Evolutionary conservation across 2,113 vertebrate species (phyloP).

Genomic region (Chaetodon trifascialis): DNA sequence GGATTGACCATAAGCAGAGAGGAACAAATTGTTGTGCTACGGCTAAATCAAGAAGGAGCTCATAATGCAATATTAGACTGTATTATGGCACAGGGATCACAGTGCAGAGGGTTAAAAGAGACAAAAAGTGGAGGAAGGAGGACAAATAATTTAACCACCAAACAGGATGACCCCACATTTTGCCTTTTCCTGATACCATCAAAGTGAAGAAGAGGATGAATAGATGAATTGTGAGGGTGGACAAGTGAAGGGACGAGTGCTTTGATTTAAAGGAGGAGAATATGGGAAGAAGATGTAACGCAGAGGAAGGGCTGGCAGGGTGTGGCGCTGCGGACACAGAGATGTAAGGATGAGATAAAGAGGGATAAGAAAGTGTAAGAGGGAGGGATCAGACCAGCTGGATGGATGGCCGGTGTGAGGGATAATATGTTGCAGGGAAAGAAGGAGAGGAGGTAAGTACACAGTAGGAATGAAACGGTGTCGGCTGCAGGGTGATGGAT

Average conservation of each 20-base stretch:
- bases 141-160: background rate
- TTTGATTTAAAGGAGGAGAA: constrained; percentile 34
- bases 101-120: background rate
- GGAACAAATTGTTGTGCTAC: constrained; percentile 25
- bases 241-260: constrained; percentile 21
- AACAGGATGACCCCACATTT: background rate
- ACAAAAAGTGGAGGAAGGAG: background rate
- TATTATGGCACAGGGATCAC: background rate
- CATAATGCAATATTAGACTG: background rate
- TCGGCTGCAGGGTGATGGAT: constrained; percentile 52
- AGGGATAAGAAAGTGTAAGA: constrained; percentile 48
- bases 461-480: constrained; percentile 51
- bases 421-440: constrained; percentile 54
- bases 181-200: background rate
- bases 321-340: constrained; percentile 49
- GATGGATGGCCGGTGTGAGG: constrained; percentile 49
- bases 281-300: constrained; percentile 19
- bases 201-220: background rate
- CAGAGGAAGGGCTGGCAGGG: constrained; percentile 20
- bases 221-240: constrained; percentile 15
- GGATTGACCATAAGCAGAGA: constrained; percentile 19
- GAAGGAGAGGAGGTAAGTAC: constrained; percentile 46
- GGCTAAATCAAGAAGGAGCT: constrained; percentile 31
- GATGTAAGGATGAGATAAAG: constrained; percentile 54
- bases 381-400: constrained; percentile 35